Conservation (phyloP, 2,797 vertebrate genomes). For the Arctocebus calabarensis region DNA sequence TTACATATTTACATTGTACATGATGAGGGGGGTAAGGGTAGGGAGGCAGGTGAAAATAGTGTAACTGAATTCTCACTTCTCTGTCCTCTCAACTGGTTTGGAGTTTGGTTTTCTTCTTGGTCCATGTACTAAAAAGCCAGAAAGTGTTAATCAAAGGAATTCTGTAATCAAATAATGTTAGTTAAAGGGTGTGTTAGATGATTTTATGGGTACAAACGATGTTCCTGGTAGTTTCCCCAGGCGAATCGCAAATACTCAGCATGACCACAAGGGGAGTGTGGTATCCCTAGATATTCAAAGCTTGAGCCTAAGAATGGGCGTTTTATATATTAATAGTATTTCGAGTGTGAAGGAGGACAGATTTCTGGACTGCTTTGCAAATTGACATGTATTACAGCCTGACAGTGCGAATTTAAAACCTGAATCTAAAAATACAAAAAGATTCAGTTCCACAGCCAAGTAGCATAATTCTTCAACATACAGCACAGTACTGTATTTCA, state of each 20-base stretch:
- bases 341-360: not conserved
- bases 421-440: constrained; percentile 33
- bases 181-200: not conserved
- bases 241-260: constrained; percentile 19
- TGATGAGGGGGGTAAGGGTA: not conserved
- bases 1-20: not conserved
- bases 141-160: not conserved
- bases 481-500: not conserved
- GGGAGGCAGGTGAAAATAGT: not conserved
- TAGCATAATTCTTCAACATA: constrained; percentile 32
- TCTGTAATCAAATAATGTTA: not conserved
- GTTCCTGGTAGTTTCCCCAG: not conserved
- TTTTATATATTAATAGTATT: not conserved
- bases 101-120: not conserved
- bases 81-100: not conserved
- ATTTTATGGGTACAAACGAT: not conserved
- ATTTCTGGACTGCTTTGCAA: constrained; percentile 51
- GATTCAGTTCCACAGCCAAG: not conserved
- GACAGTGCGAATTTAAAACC: constrained; percentile 7
- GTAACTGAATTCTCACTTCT: not conserved
- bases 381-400: not conserved
- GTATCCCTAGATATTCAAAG: constrained; percentile 29
- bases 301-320: not conserved
- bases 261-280: constrained; percentile 71
- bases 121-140: not conserved